phyloP scores from a whole-genome alignment of 2,113 vertebrate genomes.

The Plestiodon gilberti region DNA sequence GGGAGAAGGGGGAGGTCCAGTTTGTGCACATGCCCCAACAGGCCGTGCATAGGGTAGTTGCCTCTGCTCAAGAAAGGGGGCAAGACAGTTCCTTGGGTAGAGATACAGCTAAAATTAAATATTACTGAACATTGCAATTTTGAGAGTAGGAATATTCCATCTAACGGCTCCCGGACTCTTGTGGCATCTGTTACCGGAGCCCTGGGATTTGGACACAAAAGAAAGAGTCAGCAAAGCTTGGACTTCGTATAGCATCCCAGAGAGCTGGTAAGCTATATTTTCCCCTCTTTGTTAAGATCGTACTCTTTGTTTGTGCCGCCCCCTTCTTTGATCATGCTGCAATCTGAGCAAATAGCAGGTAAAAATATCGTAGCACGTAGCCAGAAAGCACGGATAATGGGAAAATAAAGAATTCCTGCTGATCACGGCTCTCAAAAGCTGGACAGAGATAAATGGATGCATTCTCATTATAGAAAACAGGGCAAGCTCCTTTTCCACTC shows the following conservation, averaged over 20 bases:
- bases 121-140: neutral
- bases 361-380: constrained; percentile 69
- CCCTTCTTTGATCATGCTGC: constrained; percentile 69
- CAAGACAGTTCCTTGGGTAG: neutral
- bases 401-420: constrained; percentile 30
- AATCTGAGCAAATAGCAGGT: constrained; percentile 71
- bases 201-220: neutral
- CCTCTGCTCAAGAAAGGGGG: neutral
- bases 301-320: constrained; percentile 57
- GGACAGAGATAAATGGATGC: neutral
- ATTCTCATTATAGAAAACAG: neutral
- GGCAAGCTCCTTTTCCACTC: neutral
- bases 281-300: constrained; percentile 53
- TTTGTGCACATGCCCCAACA: neutral
- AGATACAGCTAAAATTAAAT: neutral
- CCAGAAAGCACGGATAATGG: constrained; percentile 54
- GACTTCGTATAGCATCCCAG: constrained; percentile 25
- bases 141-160: neutral
- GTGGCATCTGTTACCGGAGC: neutral
- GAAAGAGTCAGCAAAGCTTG: neutral
- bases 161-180: neutral
- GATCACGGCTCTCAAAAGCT: neutral
- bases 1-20: neutral
- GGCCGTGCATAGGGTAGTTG: neutral
- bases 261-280: constrained; percentile 38